Conservation (phyloP, 2,113 vertebrate species). For the Cynocephalus volans region DNA sequence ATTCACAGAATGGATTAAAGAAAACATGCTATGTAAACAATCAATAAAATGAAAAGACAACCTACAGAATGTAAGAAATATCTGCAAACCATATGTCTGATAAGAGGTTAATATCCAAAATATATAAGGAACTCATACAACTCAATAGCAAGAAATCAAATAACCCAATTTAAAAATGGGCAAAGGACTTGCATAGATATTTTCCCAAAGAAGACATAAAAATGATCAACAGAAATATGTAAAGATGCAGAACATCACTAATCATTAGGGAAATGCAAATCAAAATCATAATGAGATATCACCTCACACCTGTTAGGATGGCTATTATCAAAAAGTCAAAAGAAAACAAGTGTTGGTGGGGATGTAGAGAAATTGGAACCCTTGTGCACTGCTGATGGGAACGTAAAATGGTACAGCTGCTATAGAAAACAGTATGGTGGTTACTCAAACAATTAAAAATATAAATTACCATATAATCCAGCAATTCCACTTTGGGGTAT, state of each 20-base stretch:
- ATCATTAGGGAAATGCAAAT: background rate
- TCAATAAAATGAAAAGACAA: background rate
- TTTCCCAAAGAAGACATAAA: background rate
- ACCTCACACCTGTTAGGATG: background rate
- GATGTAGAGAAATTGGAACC: background rate
- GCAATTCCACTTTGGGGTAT: background rate
- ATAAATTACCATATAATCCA: background rate
- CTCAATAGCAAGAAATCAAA: background rate
- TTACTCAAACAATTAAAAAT: slow-evolving; percentile 10
- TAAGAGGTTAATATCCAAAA: background rate
- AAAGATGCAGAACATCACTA: background rate
- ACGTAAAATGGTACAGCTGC: background rate
- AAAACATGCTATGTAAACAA: background rate
- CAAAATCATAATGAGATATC: background rate
- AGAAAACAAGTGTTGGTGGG: background rate
- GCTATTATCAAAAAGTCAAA: background rate
- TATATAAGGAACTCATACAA: background rate
- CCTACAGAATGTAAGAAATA: background rate
- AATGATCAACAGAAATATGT: background rate
- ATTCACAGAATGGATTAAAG: background rate
- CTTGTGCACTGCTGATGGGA: background rate
- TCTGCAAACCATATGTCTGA: background rate
- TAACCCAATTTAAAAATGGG: background rate
- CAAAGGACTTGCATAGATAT: background rate
- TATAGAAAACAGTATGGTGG: background rate